These are phyloP conservation scores for Palythoa grandiflora DNA, from an alignment of 92 coral and sea anemone genomes.

Conservation along the genomic window DNA sequence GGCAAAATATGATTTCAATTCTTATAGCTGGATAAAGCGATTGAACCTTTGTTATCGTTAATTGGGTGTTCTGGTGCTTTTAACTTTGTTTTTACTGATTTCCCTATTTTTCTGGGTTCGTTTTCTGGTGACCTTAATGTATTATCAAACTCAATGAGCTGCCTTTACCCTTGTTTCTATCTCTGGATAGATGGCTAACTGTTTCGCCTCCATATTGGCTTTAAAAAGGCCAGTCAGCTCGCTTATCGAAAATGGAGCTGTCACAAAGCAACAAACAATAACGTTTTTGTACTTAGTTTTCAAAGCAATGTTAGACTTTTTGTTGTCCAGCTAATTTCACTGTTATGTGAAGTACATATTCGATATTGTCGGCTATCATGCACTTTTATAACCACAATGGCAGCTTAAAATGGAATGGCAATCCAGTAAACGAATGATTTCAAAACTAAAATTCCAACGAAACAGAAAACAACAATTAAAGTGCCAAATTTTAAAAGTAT, in stretches of 20 bases:
- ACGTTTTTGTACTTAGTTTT: neutral
- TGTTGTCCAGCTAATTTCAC: neutral
- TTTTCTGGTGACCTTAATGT: too few relatives aligned
- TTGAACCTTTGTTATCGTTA: too few relatives aligned
- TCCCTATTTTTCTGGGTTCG: too few relatives aligned
- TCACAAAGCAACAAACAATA: neutral
- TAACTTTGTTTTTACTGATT: too few relatives aligned
- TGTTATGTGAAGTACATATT: neutral
- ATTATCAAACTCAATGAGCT: too few relatives aligned
- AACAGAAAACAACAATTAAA: neutral
- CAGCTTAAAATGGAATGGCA: neutral
- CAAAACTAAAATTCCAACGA: neutral
- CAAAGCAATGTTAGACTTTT: neutral
- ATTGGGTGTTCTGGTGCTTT: too few relatives aligned
- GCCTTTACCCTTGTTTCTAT: neutral
- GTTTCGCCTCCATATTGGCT: neutral
- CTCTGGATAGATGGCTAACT: neutral
- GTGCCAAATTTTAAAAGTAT: neutral
- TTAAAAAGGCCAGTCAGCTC: neutral
- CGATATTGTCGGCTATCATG: neutral
- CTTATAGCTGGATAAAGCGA: too few relatives aligned
- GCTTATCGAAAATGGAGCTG: neutral
- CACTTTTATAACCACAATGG: neutral
- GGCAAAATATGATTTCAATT: too few relatives aligned
- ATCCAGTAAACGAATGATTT: neutral